Evolutionary conservation across 2,888 invertebrate genomes (phyloP), one percentile per base, ranked within the genome.

Genomic region (Pterostichus madidus): DNA sequence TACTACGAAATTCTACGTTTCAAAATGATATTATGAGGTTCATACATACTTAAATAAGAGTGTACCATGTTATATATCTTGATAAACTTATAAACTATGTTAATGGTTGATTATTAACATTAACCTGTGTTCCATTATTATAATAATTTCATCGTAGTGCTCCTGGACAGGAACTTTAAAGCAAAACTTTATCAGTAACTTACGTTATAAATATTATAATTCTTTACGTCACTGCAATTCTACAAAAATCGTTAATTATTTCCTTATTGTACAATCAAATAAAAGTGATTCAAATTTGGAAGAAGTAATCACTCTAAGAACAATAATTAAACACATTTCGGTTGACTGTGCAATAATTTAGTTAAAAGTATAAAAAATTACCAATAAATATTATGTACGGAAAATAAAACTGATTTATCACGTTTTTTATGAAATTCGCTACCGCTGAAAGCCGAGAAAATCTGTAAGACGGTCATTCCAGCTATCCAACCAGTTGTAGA

Each of bases 391-490:
- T 64, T 64, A 64, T 64, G 64, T 64, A 64, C 64, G 31, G 64
- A 64, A 13, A 59, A 59, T 53, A 53, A 53, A 53, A 53, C 39
- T 31, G 11, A 15, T 59, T 24, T 64, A 64, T 64, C 64, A 64
- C 64, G 10, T 49, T 49, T 49, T 35, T 59, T 59, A 59, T 59
- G 24, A 79, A 71, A 39, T 49, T 49, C 11, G 81, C 86, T 91
- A 92, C 89, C 92, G 91, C 83, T 92, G 92, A 86, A 93, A 95
- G 84, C 95, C 95, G 86, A 95, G 92, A 86, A 95, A 93, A 89
- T 95, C 95, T 86, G 94, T 94, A 35, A 95, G 91, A 82, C 94
- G 91, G 87, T 94, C 93, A 89, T 95, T 94, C 92, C 94, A 93
- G 84, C 94, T 93, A 87, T 93, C 93, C 71, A 91, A 85, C 90